phyloP scores from a whole-genome alignment of 2,888 invertebrate genomes.

The Emmelina monodactyla region DNA sequence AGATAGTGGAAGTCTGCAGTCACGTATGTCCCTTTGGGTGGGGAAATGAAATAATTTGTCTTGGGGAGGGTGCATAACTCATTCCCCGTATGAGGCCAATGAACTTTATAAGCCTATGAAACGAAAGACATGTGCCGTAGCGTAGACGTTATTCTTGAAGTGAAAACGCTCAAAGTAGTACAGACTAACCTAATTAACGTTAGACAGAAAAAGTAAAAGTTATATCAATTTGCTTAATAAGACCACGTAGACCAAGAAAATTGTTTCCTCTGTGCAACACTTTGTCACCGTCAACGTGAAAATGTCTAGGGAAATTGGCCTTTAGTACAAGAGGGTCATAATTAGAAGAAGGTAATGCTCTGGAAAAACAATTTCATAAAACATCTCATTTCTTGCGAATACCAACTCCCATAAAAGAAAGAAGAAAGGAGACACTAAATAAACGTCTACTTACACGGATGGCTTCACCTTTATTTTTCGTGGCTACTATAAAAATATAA shows the following conservation, averaged over 20 bases:
- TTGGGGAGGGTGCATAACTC: slow-evolving; percentile 61
- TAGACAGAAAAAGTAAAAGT: neutral
- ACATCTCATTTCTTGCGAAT: slow-evolving; percentile 44
- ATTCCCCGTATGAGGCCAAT: slow-evolving; percentile 47
- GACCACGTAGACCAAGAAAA: slow-evolving; percentile 21
- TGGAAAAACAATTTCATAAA: slow-evolving; percentile 65
- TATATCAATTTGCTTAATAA: slow-evolving; percentile 2
- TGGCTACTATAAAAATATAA: slow-evolving; percentile 28
- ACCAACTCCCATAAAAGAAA: slow-evolving; percentile 42
- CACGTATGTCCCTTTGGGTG: slow-evolving; percentile 36
- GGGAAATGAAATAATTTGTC: slow-evolving; percentile 67
- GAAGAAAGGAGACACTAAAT: slow-evolving; percentile 57
- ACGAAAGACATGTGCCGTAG: neutral
- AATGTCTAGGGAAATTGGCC: slow-evolving; percentile 54
- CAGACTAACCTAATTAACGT: neutral
- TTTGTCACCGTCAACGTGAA: slow-evolving; percentile 56
- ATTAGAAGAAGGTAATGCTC: slow-evolving; percentile 59
- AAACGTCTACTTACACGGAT: slow-evolving; percentile 49
- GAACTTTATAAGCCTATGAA: slow-evolving; percentile 22
- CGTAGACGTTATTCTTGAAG: neutral
- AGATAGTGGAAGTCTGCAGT: slow-evolving; percentile 11
- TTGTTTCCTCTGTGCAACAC: slow-evolving; percentile 36
- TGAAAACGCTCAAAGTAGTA: slow-evolving; percentile 4
- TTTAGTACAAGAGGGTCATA: slow-evolving; percentile 40
- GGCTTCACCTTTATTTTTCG: slow-evolving; percentile 36